Evolutionary conservation across 2,888 invertebrate genomes (phyloP), one percentile per base, ranked within the genome.

Genomic region (Plagodis dolabraria): DNA sequence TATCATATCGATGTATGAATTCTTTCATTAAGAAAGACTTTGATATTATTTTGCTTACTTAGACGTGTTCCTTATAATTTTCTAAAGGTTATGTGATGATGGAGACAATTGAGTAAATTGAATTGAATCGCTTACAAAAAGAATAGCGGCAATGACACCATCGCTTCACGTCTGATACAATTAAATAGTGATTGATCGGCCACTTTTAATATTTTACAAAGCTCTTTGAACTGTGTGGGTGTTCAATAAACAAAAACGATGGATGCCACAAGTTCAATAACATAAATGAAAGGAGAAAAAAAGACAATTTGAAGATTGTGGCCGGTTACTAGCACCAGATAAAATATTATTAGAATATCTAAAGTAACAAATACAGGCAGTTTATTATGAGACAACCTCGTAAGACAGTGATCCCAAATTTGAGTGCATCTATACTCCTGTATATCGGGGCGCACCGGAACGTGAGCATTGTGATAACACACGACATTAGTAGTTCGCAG

Each of bases 181-280:
- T 73, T 76, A 70, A 70, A 74, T 65, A 63, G 65, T 80, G 79
- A 83, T 83, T 80, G 79, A 82, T 83, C 75, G 78, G 22, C 12
- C 53, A 57, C 55, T 47, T 57, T 68, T 44, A 60, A 47, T 66
- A 76, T 82, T 80, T 80, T 79, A 66, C 63, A 44, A 53, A 57
- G 57, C 55, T 67, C 68, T 67, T 68, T 65, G 66, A 72, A 65
- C 73, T 66, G 68, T 63, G 81, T 83, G 74, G 78, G 80, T 61
- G 79, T 75, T 65, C 67, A 59, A 59, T 64, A 58, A 68, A 69
- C 68, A 68, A 74, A 76, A 71, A 66, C 52, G 47, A 63, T 55
- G 46, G 52, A 61, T 59, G 22, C 53, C 48, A 64, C 63, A 67
- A 64, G 65, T 66, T 64, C 67, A 64, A 66, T 66, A 64, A 65